Evolutionary conservation across 2,797 vertebrate genomes (phyloP).

Genomic region (Myotis findleyi): DNA sequence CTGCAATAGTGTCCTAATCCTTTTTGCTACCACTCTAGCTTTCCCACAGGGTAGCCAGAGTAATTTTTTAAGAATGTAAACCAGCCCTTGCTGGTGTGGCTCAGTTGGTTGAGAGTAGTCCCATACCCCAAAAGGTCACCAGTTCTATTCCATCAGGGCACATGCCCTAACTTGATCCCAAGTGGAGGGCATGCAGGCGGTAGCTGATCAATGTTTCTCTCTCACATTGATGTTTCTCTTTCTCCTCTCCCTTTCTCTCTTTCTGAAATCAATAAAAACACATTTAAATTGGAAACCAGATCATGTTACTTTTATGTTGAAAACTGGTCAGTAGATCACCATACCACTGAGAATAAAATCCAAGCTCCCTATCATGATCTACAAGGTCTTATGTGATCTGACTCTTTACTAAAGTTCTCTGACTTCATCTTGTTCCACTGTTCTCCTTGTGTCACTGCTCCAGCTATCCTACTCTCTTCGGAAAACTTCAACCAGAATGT

Average conservation of each 20-base stretch:
- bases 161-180: not conserved
- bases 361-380: not conserved
- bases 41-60: not conserved
- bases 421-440: not conserved
- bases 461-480: not conserved
- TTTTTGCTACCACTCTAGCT: not conserved
- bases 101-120: not conserved
- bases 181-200: no score
- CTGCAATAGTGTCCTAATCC: not conserved
- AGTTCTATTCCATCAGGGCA: no score
- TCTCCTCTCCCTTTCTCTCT: not conserved
- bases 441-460: not conserved
- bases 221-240: not conserved
- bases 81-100: not conserved
- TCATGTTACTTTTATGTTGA: not conserved
- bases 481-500: not conserved
- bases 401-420: not conserved
- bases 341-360: not conserved
- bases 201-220: not conserved
- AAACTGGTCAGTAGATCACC: not conserved
- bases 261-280: not conserved
- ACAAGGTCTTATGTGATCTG: not conserved
- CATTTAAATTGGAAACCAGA: not conserved
- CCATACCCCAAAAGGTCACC: not conserved
- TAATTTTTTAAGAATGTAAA: conserved; percentile 15